Percentiles rank a stretch among this genome's conserved stretches.
Evolutionary conservation across 1,140 invertebrate genomes (phyloP).

Genomic region (Listronotus bonariensis): DNA sequence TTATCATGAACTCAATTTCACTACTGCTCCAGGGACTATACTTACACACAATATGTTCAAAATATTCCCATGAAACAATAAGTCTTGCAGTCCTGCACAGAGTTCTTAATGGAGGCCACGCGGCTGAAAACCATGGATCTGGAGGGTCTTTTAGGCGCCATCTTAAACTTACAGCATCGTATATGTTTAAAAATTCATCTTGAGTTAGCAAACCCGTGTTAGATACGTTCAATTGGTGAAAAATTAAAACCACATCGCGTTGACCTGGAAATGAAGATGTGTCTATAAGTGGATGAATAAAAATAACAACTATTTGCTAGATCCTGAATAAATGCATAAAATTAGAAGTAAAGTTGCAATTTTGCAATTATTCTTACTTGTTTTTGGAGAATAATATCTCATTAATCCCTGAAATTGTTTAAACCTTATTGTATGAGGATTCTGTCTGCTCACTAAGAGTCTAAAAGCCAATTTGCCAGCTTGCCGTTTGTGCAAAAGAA

Average conservation of each 20-base stretch:
- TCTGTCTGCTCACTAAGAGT: slow-evolving; percentile 73
- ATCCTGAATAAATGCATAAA: too few species aligned
- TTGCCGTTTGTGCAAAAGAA: slow-evolving; percentile 81
- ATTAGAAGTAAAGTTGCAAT: too few species aligned
- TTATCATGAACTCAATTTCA: too few species aligned
- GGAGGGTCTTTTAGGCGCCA: slow-evolving; percentile 73
- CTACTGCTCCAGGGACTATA: too few species aligned
- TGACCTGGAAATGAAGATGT: slow-evolving; percentile 60
- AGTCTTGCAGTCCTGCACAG: slow-evolving; percentile 65
- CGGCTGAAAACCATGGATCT: slow-evolving; percentile 72
- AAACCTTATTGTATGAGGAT: slow-evolving; percentile 70
- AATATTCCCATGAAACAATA: slow-evolving; percentile 72
- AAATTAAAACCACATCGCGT: slow-evolving; percentile 81
- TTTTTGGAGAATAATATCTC: slow-evolving; percentile 76
- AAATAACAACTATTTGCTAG: too few species aligned
- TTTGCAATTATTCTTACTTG: slow-evolving; percentile 60
- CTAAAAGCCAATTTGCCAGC: slow-evolving; percentile 85
- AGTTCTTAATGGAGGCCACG: slow-evolving; percentile 65
- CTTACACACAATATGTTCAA: slow-evolving; percentile 76
- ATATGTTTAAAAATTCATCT: slow-evolving; percentile 80
- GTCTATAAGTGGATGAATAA: too few species aligned
- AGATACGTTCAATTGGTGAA: slow-evolving; percentile 76
- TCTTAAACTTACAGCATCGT: slow-evolving; percentile 72
- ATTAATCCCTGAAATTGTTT: slow-evolving; percentile 82
- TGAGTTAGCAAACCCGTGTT: slow-evolving; percentile 67